Percentiles rank a stretch among this genome's conserved stretches.
phyloP scores from a whole-genome alignment of 2,797 vertebrate genomes.

The Sebastes itinus region DNA sequence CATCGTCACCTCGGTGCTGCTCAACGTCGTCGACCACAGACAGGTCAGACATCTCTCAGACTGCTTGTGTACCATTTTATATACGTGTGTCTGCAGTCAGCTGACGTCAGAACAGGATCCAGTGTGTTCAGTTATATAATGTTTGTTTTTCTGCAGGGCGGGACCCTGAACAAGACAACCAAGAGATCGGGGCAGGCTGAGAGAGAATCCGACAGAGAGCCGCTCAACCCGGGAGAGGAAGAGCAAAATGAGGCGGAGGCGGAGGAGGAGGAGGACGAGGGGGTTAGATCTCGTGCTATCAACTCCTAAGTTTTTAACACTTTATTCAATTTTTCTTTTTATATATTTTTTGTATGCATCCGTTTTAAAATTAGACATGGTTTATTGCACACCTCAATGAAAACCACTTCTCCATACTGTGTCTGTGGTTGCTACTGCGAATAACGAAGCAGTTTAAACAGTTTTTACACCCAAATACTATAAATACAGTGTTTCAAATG shows the following conservation, averaged over 20 bases:
- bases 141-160: conserved; percentile 71
- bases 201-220: conserved; percentile 66
- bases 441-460: not conserved
- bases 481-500: not conserved
- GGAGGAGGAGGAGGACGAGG: not conserved
- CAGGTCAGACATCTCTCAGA: conserved; percentile 68
- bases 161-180: conserved; percentile 84
- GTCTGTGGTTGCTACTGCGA: not conserved
- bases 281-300: conserved; percentile 32
- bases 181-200: conserved; percentile 64
- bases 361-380: not conserved
- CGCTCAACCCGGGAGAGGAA: conserved; percentile 64
- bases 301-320: conserved; percentile 43
- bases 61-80: not conserved
- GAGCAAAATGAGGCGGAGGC: conserved; percentile 44
- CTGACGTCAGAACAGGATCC: not conserved
- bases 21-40: conserved; percentile 84
- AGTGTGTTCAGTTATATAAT: not conserved
- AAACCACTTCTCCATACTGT: not conserved
- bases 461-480: not conserved
- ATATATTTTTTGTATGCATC: not conserved
- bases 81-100: not conserved
- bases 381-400: not conserved
- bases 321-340: not conserved
- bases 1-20: conserved; percentile 78